Base-by-base conservation (phyloP, 2,113 vertebrate species). In the Labeo rohita region DNA sequence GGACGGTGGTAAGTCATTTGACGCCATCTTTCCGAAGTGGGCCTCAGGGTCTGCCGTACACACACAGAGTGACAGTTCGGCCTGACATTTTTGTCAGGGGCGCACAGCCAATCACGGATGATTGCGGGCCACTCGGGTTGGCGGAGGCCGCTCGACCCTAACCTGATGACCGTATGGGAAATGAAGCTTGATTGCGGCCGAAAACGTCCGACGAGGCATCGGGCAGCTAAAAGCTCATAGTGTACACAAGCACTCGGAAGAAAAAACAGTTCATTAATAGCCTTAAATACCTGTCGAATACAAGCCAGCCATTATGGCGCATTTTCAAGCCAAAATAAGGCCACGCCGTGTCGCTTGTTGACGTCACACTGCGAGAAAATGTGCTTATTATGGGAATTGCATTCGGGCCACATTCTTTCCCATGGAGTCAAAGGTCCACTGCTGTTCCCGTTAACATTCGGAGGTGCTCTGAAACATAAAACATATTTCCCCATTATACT, bases 161-260 rank as follows among this genome's bases (percentile, higher is more conserved):
- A 84, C 85, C 91, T 94, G 95, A 96, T 92, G 93, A 92, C 95
- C 95, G 93, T 92, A 88, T 92, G 93, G 95, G 95, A 97, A 96
- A 96, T 96, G 93, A 96, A 93, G 95, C 94, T 93, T 95, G 96
- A 96, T 94, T 95, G 92, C 94, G 91, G 93, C 91, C 91, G 93
- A 94, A 93, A 95, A 94, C 93, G 82, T 91, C 92, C 90, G 91
- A 77, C 72, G 68, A 43, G 90, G 91, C 89, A 90, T 90, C 87
- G 84, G 50, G 66, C 86, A 79, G 90, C 92, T 95, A 95, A 96
- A 96, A 94, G 94, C 94, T 90, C 85, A 92, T 93, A 94, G 95
- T 96, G 96, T 96, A 89, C 90, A 47, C 43, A 47, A 47, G 54
- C 89, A 88, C 92, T 93, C 91, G 92, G 45, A 74, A 61, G 65